Percentiles rank a stretch among this genome's conserved stretches.
These are phyloP conservation scores for Hoplias malabaricus DNA, from an alignment of 2,113 vertebrate genomes.

Conservation along the genomic window DNA sequence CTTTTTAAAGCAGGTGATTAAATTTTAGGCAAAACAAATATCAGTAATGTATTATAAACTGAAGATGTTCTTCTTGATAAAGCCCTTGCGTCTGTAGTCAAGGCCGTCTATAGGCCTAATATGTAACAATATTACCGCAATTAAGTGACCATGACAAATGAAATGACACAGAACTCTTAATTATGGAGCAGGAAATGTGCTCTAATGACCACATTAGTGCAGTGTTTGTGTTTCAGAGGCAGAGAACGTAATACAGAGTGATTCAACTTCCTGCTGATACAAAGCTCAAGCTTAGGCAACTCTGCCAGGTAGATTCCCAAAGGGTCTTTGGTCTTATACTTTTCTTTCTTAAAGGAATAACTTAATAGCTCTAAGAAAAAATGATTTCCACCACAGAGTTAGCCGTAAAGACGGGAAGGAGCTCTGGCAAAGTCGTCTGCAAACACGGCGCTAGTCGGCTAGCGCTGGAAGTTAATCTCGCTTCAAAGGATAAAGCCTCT, in stretches of 20 bases:
- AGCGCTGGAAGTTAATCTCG: constrained; percentile 61
- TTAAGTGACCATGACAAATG: constrained; percentile 5
- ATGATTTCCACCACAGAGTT: constrained; percentile 59
- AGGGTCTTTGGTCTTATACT: background rate
- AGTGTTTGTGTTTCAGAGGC: background rate
- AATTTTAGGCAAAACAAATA: background rate
- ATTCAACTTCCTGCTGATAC: constrained; percentile 16
- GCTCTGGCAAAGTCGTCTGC: constrained; percentile 63
- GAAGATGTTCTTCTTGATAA: background rate
- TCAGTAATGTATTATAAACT: background rate
- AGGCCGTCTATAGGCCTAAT: background rate
- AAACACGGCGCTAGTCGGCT: constrained; percentile 66
- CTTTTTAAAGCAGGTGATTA: background rate
- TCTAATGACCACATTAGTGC: constrained; percentile 28
- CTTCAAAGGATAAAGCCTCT: constrained; percentile 65
- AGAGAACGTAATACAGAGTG: constrained; percentile 16
- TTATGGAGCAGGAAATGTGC: constrained; percentile 29
- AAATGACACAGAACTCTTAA: constrained; percentile 26
- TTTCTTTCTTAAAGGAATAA: too few relatives aligned
- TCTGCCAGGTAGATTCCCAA: background rate
- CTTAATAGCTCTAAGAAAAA: background rate
- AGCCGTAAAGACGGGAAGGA: constrained; percentile 54
- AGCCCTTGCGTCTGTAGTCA: background rate
- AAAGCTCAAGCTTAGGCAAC: background rate
- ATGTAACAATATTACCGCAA: constrained; percentile 6